Conservation (phyloP, 2,888 invertebrate genomes). For the Dryomyza anilis region DNA sequence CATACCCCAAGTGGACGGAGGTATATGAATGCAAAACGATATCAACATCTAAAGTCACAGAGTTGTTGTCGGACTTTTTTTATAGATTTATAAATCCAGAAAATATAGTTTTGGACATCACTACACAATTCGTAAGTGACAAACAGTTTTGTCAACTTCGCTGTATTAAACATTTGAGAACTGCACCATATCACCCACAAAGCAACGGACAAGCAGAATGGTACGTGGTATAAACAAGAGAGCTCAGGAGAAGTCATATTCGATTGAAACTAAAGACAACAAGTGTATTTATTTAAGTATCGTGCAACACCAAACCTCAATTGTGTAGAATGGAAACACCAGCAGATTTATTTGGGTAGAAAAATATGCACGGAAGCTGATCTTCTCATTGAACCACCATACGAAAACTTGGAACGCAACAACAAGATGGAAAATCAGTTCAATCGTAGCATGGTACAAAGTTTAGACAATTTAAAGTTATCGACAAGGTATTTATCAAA, state of each 20-base stretch:
- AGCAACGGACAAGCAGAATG: too few species aligned
- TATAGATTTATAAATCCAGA: background rate
- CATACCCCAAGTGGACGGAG: slow-evolving; percentile 59
- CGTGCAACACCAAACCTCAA: too few species aligned
- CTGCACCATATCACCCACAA: too few species aligned
- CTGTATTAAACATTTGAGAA: background rate
- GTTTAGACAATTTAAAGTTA: too few species aligned
- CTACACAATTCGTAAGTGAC: too few species aligned
- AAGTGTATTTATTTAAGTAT: background rate
- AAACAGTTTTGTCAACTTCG: background rate
- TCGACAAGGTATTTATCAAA: background rate
- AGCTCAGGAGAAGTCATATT: background rate
- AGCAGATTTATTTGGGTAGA: background rate
- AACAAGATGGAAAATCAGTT: too few species aligned
- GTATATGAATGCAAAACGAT: slow-evolving; percentile 37
- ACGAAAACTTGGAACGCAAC: background rate
- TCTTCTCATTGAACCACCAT: background rate
- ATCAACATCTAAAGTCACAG: slow-evolving; percentile 19
- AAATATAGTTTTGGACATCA: background rate
- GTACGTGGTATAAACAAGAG: background rate
- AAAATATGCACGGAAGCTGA: too few species aligned
- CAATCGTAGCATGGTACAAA: too few species aligned
- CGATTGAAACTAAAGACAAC: background rate
- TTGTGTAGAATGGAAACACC: background rate
- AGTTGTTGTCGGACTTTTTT: too few species aligned